A percentile compares a stretch with the other conserved stretches of the same genome.
These are phyloP conservation scores for Bugula neritina DNA, from an alignment of 2,888 invertebrate genomes.

Conservation along the genomic window DNA sequence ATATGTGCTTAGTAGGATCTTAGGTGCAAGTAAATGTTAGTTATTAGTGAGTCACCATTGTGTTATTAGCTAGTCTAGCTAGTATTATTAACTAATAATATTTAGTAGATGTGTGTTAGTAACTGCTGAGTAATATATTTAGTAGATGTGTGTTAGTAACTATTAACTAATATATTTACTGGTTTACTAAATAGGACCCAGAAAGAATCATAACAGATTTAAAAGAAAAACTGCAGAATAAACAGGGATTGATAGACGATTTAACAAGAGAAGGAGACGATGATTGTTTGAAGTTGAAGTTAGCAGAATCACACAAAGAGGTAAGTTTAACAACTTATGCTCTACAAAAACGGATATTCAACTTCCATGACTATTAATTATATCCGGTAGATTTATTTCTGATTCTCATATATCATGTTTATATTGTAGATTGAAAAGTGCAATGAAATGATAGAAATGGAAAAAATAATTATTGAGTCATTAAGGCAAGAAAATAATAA, in stretches of 20 bases:
- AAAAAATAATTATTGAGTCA: conserved; percentile 5
- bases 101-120: too few relatives aligned
- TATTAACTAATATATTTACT: too few relatives aligned
- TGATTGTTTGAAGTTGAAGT: not conserved
- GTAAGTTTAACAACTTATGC: not conserved
- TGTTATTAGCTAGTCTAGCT: too few relatives aligned
- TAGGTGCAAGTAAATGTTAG: too few relatives aligned
- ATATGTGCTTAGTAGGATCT: too few relatives aligned
- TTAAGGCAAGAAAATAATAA: conserved; percentile 7
- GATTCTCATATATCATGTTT: too few relatives aligned
- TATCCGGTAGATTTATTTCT: too few relatives aligned
- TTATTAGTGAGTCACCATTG: too few relatives aligned
- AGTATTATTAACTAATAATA: too few relatives aligned
- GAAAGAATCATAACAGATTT: not conserved
- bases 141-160: too few relatives aligned
- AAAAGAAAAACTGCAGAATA: not conserved
- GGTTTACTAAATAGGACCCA: not conserved
- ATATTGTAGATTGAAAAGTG: not conserved
- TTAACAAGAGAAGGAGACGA: not conserved
- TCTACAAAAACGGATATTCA: not conserved
- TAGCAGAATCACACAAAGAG: conserved; percentile 10
- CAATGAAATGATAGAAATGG: conserved; percentile 3
- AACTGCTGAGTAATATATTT: too few relatives aligned
- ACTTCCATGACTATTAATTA: too few relatives aligned
- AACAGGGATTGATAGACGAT: conserved; percentile 10